These are phyloP conservation scores for Patiria miniata DNA, from an alignment of 35 echinoderm and acorn worm species.

Conservation along the genomic window DNA sequence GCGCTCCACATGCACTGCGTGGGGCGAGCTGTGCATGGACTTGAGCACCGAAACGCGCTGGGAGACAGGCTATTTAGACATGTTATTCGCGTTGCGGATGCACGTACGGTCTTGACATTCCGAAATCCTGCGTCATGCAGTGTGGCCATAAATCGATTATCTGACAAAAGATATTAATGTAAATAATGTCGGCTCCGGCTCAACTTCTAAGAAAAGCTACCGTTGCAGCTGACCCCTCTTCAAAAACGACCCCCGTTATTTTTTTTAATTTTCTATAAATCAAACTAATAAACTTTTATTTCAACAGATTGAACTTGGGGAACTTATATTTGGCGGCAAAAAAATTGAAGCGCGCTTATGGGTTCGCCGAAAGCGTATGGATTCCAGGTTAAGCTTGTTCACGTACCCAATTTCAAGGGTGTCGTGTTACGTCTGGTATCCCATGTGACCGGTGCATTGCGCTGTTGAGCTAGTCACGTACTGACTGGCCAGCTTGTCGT, in stretches of 20 bases:
- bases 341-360: not conserved
- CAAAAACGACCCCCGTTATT: too few relatives aligned
- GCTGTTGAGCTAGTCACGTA: too few relatives aligned
- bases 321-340: not conserved
- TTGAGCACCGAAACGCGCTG: not conserved
- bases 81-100: not conserved
- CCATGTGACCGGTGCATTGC: too few relatives aligned
- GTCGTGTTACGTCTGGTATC: too few relatives aligned
- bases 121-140: conserved; percentile 15
- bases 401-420: not conserved
- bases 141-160: not conserved
- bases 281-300: too few relatives aligned
- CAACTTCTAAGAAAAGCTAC: too few relatives aligned
- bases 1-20: not conserved
- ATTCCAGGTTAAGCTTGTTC: conserved; percentile 11
- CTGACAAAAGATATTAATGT: not conserved
- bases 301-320: too few relatives aligned
- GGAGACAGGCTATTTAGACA: not conserved
- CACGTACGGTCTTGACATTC: not conserved
- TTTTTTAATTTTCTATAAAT: too few relatives aligned
- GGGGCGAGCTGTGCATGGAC: too few relatives aligned
- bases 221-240: too few relatives aligned
- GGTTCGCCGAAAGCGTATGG: not conserved
- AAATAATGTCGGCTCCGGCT: too few relatives aligned
- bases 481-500: not conserved